Conservation (phyloP, 2,888 invertebrate species). For the Paralinhomoeus sp. region DNA sequence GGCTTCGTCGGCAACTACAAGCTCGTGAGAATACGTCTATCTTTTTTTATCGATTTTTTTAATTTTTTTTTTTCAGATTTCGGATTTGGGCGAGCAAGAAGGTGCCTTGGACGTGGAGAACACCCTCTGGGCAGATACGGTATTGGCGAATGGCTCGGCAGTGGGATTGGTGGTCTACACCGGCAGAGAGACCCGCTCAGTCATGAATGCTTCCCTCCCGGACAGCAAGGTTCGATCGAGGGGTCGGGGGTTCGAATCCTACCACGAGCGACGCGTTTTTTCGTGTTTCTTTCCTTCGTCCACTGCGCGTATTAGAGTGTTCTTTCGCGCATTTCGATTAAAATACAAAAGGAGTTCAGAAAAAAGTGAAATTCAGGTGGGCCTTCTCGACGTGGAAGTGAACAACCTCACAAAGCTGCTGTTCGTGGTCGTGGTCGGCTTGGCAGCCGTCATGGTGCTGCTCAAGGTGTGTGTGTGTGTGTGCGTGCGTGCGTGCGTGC, state of each 20-base stretch:
- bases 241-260: too few species aligned
- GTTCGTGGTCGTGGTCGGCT: slow-evolving; percentile 64
- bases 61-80: background rate
- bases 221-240: slow-evolving; percentile 52
- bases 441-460: slow-evolving; percentile 78
- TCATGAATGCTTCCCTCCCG: slow-evolving; percentile 93
- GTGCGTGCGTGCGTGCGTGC: too few species aligned
- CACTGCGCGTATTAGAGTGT: too few species aligned
- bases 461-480: slow-evolving; percentile 39
- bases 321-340: too few species aligned
- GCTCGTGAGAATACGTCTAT: too few species aligned
- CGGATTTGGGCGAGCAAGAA: too few species aligned
- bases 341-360: background rate
- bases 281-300: too few species aligned
- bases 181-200: slow-evolving; percentile 78
- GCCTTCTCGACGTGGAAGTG: slow-evolving; percentile 75
- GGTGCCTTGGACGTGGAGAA: slow-evolving; percentile 70
- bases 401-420: slow-evolving; percentile 86
- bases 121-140: slow-evolving; percentile 39
- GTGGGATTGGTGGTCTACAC: slow-evolving; percentile 87
- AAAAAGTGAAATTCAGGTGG: slow-evolving; percentile 29
- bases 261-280: too few species aligned
- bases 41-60: background rate
- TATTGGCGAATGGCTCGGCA: slow-evolving; percentile 45
- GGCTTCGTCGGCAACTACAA: slow-evolving; percentile 67